A percentile compares a stretch with the other conserved stretches of the same genome.
Evolutionary conservation across 2,113 vertebrate species (phyloP).

Genomic region (Oostethus manadensis): DNA sequence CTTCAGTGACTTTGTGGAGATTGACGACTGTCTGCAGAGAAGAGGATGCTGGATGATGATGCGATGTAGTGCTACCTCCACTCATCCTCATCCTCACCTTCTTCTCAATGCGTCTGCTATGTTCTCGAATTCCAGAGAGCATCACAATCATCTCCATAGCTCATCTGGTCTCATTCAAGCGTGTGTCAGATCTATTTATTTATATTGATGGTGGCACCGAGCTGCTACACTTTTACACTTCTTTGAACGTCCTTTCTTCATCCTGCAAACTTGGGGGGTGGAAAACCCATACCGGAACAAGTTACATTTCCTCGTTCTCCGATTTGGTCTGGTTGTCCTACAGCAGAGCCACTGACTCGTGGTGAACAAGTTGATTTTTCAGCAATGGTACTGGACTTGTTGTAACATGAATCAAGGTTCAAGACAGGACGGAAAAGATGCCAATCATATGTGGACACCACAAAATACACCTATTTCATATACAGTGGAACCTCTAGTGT

Average conservation of each 20-base stretch:
- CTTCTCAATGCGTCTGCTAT: slow-evolving; percentile 21
- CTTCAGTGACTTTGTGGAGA: slow-evolving; percentile 16
- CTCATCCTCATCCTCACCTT: slow-evolving; percentile 32
- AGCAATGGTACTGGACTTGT: too few species aligned
- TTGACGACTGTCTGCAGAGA: slow-evolving; percentile 7
- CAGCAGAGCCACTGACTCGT: too few species aligned
- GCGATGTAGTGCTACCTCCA: slow-evolving; percentile 58
- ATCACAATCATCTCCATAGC: slow-evolving; percentile 26
- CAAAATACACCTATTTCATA: too few species aligned
- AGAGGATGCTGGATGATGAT: slow-evolving; percentile 23
- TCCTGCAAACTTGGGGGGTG: too few species aligned
- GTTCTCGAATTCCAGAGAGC: slow-evolving; percentile 21
- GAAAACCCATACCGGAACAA: background rate
- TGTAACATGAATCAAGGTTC: too few species aligned
- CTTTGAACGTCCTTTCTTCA: background rate
- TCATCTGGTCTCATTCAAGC: slow-evolving; percentile 17
- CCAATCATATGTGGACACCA: too few species aligned
- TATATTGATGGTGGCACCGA: slow-evolving; percentile 50
- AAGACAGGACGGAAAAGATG: too few species aligned
- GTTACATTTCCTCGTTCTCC: too few species aligned
- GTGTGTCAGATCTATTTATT: slow-evolving; percentile 56
- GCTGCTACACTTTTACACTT: slow-evolving; percentile 19
- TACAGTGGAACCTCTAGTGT: background rate
- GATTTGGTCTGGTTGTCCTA: too few species aligned
- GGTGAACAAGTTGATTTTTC: too few species aligned